These are phyloP conservation scores for Halichondria panicea DNA, from an alignment of 37 sponge, comb jelly and placozoan genomes.

Conservation along the genomic window DNA sequence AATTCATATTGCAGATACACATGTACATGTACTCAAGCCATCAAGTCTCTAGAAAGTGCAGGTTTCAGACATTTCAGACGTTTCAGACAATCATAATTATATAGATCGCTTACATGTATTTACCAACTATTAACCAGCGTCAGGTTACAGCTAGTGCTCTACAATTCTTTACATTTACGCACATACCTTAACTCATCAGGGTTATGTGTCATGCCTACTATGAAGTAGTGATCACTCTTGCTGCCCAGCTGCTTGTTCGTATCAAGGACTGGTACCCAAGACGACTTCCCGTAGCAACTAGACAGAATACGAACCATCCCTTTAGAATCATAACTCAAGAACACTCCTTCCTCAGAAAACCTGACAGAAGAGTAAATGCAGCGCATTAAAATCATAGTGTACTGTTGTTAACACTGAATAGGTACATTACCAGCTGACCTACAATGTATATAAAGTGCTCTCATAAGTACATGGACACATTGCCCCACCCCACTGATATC, in stretches of 20 bases:
- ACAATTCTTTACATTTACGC: neutral
- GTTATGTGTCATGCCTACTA: slow-evolving; percentile 69
- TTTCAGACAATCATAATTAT: no score
- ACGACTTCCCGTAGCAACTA: slow-evolving; percentile 39
- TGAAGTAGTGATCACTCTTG: slow-evolving; percentile 70
- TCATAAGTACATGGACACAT: no score
- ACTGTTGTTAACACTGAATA: neutral
- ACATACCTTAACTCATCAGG: slow-evolving; percentile 69
- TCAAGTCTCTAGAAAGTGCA: no score
- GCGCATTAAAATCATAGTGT: neutral
- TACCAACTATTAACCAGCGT: no score
- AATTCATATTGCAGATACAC: no score
- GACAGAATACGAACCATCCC: slow-evolving; percentile 68
- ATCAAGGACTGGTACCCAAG: slow-evolving; percentile 75
- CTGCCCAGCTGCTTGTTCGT: slow-evolving; percentile 48
- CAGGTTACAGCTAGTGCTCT: no score
- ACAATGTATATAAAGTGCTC: no score
- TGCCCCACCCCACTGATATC: no score
- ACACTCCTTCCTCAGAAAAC: slow-evolving; percentile 60
- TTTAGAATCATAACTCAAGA: slow-evolving; percentile 56
- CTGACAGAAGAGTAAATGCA: slow-evolving; percentile 1
- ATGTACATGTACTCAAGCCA: no score
- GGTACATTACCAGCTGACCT: neutral
- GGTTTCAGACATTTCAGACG: no score
- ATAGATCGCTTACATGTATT: no score